Base-by-base conservation (phyloP, 1,140 invertebrate genomes). In the Meloidogyne floridensis region DNA sequence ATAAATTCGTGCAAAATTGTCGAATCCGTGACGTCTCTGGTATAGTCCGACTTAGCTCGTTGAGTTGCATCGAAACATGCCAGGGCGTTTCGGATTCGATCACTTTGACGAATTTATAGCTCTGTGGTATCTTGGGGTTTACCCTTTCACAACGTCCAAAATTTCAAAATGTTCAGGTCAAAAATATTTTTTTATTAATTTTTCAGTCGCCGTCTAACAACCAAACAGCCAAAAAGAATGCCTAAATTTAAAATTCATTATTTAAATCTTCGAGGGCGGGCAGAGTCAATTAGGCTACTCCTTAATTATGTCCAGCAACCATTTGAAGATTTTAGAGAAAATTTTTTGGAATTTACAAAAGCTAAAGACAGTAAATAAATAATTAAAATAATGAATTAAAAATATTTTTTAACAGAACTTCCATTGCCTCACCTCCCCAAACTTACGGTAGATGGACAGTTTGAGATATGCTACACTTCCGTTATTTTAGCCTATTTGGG, bases 171-270 rank as follows among this genome's bases (percentile, higher is more conserved):
- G 51, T 3, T 10, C 51, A 53, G 1, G 6, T 3, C 9, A 53
- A 54, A 11, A 11, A 54, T 10, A 54, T 10, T 54, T 15, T 20
- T 74, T 74, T 2, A 47, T 18, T 74, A 7, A 47, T n/a, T 73
- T 11, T 51, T 15, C 5, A 54, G 43, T 6, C 43, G 53, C 20
- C 72, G 43, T 2, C 5, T n/a, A 73, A 15, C 72, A 47, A 54
- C 72, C n/a, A 74, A 54, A 74, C 43, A 74, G 20, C 5, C 53
- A n/a, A 74, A 54, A 15, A 59, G 78, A 18, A 84, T 84, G 84
- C 72, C 84, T 8, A 84, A 84, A 83, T 86, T 82, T 56, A 80
- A 87, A 85, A 18, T 85, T 13, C 75, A 84, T 69, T 85, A 85
- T 65, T 65, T 85, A 43, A 85, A 85, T 74, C 20, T 85, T 42